Evolutionary conservation across 2,888 invertebrate genomes (phyloP).

Genomic region (Electrophaes corylata): DNA sequence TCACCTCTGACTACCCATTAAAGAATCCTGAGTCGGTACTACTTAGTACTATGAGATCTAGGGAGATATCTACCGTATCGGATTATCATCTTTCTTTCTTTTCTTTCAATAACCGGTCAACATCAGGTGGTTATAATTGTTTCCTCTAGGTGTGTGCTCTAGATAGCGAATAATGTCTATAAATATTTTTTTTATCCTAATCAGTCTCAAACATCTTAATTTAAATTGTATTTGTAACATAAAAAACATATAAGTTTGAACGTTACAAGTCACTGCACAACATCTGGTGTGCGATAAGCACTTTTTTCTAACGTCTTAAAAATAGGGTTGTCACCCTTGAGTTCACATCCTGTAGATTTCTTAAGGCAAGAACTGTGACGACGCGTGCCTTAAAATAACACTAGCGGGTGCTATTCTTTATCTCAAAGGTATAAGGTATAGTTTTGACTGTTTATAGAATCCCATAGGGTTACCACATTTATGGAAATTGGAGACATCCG

Average conservation of each 20-base stretch:
- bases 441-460: slow-evolving; percentile 14
- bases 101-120: too few relatives aligned
- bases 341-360: slow-evolving; percentile 68
- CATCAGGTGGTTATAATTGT: too few relatives aligned
- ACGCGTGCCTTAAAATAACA: slow-evolving; percentile 53
- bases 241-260: slow-evolving; percentile 5
- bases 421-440: slow-evolving; percentile 31
- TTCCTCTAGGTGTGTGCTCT: too few relatives aligned
- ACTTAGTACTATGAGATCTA: too few relatives aligned
- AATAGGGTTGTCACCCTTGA: slow-evolving; percentile 70
- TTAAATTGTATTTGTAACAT: too few relatives aligned
- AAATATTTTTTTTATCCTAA: too few relatives aligned
- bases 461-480: slow-evolving; percentile 44
- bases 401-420: slow-evolving; percentile 30
- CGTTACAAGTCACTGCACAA: slow-evolving; percentile 21
- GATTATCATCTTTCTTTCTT: too few relatives aligned
- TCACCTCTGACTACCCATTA: too few relatives aligned
- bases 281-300: slow-evolving; percentile 39
- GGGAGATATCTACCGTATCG: too few relatives aligned
- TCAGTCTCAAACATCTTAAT: too few relatives aligned
- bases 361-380: slow-evolving; percentile 60
- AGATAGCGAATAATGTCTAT: too few relatives aligned
- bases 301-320: slow-evolving; percentile 50
- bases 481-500: slow-evolving; percentile 76
- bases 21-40: too few relatives aligned